Evolutionary conservation across 2,888 invertebrate species (phyloP).

Genomic region (Cephus runcator): DNA sequence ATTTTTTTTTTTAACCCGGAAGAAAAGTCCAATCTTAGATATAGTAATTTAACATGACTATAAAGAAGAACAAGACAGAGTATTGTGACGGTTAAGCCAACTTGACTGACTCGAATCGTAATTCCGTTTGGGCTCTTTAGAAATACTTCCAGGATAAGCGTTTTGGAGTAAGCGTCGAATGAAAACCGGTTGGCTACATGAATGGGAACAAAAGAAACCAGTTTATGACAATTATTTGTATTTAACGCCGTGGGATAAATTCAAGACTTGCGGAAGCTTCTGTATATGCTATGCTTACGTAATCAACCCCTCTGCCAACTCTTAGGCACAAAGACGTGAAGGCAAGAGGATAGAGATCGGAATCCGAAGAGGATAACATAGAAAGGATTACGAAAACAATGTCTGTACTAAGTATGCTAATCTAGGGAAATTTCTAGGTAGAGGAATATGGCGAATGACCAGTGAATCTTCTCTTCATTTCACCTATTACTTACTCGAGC

Average conservation of each 20-base stretch:
- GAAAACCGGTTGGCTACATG: not conserved
- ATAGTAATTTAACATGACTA: not conserved
- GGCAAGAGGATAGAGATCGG: not conserved
- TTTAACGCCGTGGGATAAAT: not conserved
- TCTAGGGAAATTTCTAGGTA: constrained; percentile 19
- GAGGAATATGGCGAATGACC: not conserved
- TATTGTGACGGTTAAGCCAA: not conserved
- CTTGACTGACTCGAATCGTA: not conserved
- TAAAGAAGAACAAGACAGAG: not conserved
- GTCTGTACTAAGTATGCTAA: constrained; percentile 36
- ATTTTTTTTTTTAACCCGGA: not conserved
- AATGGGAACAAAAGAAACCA: not conserved
- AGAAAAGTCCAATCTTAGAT: not conserved
- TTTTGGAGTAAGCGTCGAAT: not conserved
- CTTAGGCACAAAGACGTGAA: not conserved
- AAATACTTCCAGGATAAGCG: not conserved
- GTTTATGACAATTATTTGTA: not conserved
- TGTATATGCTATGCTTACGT: not conserved
- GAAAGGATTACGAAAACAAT: constrained; percentile 40
- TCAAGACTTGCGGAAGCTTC: not conserved
- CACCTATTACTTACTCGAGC: not conserved
- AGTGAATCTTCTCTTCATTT: not conserved
- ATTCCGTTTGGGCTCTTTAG: not conserved
- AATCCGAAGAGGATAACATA: not conserved
- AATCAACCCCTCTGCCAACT: not conserved